phyloP scores from a whole-genome alignment of 2,888 invertebrate species.

The Myopa tessellatipennis region DNA sequence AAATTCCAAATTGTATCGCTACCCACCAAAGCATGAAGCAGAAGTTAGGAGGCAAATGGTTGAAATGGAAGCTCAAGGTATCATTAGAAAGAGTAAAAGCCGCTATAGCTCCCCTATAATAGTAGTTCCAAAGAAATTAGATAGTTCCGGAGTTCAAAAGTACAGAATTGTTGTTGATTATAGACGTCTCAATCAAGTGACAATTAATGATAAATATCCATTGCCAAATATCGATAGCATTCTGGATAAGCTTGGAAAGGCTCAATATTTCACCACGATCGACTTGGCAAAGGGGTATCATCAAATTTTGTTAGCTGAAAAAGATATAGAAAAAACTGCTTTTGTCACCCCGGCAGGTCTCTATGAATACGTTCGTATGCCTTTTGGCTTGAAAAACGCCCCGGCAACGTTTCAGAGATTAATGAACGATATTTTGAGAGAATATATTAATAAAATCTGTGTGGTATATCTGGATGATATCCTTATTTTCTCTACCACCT shows the following conservation, averaged over 20 bases:
- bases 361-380: slow-evolving; percentile 13
- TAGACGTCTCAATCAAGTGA: slow-evolving; percentile 43
- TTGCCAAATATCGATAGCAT: slow-evolving; percentile 44
- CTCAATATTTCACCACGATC: slow-evolving; percentile 44
- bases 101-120: slow-evolving; percentile 38
- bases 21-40: slow-evolving; percentile 35
- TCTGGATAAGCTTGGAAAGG: not conserved
- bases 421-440: not conserved
- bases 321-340: slow-evolving; percentile 44
- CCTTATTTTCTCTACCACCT: not conserved
- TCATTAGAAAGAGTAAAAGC: slow-evolving; percentile 42
- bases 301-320: slow-evolving; percentile 41
- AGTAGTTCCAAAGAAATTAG: slow-evolving; percentile 43
- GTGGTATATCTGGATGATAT: slow-evolving; percentile 6
- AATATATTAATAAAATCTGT: not conserved
- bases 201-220: slow-evolving; percentile 43
- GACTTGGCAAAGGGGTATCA: slow-evolving; percentile 39
- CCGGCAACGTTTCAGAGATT: slow-evolving; percentile 37
- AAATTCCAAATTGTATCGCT: slow-evolving; percentile 37
- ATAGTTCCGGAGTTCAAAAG: slow-evolving; percentile 43
- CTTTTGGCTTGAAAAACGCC: slow-evolving; percentile 39
- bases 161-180: slow-evolving; percentile 45
- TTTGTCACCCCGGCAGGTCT: slow-evolving; percentile 37
- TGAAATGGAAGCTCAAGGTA: slow-evolving; percentile 42
- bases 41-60: slow-evolving; percentile 29